Evolutionary conservation across 2,797 vertebrate species (phyloP).

Genomic region (Diplodus puntazzo): DNA sequence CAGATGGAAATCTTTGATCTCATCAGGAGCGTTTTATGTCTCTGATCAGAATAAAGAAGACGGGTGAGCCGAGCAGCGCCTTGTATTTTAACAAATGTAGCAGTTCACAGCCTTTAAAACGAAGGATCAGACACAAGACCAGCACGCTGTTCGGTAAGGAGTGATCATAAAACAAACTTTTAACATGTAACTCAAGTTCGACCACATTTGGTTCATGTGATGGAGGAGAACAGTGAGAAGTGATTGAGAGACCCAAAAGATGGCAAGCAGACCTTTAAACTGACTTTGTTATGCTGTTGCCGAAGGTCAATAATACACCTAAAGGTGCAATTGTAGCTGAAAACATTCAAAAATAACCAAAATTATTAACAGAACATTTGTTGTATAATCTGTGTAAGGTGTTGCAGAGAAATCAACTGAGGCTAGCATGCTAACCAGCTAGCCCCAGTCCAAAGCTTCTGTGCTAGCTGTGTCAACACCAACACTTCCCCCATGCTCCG

Average conservation of each 20-base stretch:
- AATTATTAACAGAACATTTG: no score
- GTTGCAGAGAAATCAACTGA: no score
- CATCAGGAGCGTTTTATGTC: constrained; percentile 12
- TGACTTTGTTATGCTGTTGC: background rate
- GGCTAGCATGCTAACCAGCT: no score
- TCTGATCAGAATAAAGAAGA: constrained; percentile 29
- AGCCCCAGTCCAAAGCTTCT: no score
- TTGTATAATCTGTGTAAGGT: no score
- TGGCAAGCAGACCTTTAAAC: background rate
- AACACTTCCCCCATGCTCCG: no score
- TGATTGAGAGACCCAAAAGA: background rate
- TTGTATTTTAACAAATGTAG: background rate
- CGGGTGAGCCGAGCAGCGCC: background rate
- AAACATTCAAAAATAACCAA: no score
- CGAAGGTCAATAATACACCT: background rate
- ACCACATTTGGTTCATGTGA: background rate
- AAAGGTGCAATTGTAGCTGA: no score
- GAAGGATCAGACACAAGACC: constrained; percentile 2
- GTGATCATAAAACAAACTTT: background rate
- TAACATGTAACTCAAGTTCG: background rate
- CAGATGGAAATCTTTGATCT: constrained; percentile 41
- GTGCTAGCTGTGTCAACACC: no score
- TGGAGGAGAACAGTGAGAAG: background rate
- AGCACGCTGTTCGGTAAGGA: background rate
- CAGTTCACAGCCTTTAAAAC: constrained; percentile 18